These are phyloP conservation scores for Aptenodytes forsteri DNA, from an alignment of 2,113 vertebrate genomes.

Conservation along the genomic window DNA sequence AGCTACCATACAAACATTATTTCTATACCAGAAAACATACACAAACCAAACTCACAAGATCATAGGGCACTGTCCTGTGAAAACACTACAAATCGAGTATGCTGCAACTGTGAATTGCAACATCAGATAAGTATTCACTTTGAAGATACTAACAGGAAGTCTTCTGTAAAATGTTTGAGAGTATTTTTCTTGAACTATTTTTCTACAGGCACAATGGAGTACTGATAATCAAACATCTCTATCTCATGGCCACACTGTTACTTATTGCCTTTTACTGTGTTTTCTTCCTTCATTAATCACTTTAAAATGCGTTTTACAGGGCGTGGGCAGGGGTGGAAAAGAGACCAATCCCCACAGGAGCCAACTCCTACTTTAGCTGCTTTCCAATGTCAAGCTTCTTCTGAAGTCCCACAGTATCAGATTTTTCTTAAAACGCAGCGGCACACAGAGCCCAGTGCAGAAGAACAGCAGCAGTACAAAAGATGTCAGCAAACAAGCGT, in stretches of 20 bases:
- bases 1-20: not conserved
- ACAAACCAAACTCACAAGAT: not conserved
- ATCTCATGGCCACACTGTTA: not conserved
- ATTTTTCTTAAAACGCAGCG: not conserved
- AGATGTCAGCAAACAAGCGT: not conserved
- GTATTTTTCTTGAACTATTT: not conserved
- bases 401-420: not conserved
- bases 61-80: not conserved
- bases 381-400: not conserved
- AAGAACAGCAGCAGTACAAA: not conserved
- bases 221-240: not conserved
- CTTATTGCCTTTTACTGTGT: not conserved
- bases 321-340: not conserved
- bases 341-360: not conserved
- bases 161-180: not conserved
- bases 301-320: not conserved
- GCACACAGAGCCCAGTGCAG: not conserved
- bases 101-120: not conserved
- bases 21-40: not conserved
- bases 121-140: not conserved
- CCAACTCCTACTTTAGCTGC: not conserved
- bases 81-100: not conserved
- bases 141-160: not conserved
- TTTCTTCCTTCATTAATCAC: not conserved
- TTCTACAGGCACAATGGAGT: not conserved